These are phyloP conservation scores for Palythoa grandiflora DNA, from an alignment of 92 coral and sea anemone genomes.

Conservation along the genomic window DNA sequence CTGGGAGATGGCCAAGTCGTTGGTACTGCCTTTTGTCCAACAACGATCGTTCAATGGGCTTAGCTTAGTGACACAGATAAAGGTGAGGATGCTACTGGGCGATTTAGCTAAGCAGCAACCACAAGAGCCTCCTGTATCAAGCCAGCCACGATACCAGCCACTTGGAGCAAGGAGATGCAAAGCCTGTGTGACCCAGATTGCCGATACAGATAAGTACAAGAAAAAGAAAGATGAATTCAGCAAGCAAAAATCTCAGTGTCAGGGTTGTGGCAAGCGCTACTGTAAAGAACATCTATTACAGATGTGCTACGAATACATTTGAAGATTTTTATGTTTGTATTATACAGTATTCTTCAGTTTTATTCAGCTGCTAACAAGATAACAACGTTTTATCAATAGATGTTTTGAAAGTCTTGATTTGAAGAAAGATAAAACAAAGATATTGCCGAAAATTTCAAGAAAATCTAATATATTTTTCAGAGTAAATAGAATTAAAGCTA, in stretches of 20 bases:
- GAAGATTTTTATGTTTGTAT: conserved; percentile 5
- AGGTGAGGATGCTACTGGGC: background rate
- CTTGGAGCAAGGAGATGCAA: background rate
- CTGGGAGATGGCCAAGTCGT: background rate
- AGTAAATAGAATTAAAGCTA: too few species aligned
- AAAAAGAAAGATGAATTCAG: background rate
- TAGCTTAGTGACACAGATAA: background rate
- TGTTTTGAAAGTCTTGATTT: background rate
- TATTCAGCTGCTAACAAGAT: background rate
- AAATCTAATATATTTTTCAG: background rate
- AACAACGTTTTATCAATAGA: background rate
- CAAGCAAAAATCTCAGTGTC: conserved; percentile 11
- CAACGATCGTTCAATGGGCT: background rate
- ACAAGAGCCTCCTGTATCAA: conserved; percentile 9
- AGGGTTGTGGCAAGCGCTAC: conserved; percentile 3
- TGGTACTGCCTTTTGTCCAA: background rate
- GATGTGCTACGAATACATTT: conserved; percentile 7
- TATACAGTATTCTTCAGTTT: background rate
- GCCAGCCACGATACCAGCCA: background rate
- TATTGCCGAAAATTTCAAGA: background rate
- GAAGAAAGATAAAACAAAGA: background rate
- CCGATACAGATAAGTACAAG: background rate
- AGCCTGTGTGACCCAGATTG: background rate
- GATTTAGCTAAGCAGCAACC: background rate
- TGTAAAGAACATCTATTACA: conserved; percentile 6